phyloP scores from a whole-genome alignment of 2,113 vertebrate species.

The Mungos mungo region DNA sequence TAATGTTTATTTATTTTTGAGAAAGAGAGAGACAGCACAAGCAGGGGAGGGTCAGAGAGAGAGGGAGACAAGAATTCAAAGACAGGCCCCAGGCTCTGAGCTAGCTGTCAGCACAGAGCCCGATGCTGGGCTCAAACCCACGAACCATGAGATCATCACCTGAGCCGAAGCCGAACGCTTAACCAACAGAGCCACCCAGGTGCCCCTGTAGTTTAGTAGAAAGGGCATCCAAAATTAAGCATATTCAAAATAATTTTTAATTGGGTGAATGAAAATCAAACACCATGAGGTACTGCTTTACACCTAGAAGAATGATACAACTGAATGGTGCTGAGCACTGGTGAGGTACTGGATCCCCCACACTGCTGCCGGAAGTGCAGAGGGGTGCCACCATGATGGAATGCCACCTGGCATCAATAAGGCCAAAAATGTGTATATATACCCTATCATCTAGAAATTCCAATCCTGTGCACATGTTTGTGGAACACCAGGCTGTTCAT shows the following conservation, averaged over 20 bases:
- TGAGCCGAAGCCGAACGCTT: too few species aligned
- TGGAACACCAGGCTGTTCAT: neutral
- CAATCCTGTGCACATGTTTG: neutral
- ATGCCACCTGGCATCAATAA: neutral
- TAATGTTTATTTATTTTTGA: too few species aligned
- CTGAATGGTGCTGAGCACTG: neutral
- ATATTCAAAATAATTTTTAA: neutral
- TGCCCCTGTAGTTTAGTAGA: neutral
- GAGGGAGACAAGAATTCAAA: too few species aligned
- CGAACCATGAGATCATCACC: too few species aligned
- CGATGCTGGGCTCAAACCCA: too few species aligned
- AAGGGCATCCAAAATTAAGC: neutral
- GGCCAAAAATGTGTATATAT: neutral
- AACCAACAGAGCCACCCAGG: too few species aligned
- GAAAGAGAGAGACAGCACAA: too few species aligned
- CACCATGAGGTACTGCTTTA: neutral
- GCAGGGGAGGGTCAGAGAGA: too few species aligned
- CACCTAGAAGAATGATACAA: neutral
- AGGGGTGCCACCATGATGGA: neutral
- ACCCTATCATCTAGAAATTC: neutral
- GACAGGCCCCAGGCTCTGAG: too few species aligned
- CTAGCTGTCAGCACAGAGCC: too few species aligned
- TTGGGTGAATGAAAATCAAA: neutral
- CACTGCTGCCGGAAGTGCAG: too few species aligned
- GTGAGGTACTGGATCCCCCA: neutral